These are phyloP conservation scores for Muscicapa striata DNA, from an alignment of 2,797 vertebrate species.

Conservation along the genomic window DNA sequence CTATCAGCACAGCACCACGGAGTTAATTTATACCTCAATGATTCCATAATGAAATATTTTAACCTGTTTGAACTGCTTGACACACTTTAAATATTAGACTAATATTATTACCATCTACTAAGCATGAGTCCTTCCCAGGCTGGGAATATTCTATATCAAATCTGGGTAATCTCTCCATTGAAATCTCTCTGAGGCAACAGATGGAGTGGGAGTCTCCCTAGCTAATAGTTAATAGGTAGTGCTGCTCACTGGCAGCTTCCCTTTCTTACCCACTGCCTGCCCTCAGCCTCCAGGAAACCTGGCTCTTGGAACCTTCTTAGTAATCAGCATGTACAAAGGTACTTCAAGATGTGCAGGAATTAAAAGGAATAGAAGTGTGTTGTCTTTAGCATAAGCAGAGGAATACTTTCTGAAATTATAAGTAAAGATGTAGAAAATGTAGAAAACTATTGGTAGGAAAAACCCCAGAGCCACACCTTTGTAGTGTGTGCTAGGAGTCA, in stretches of 20 bases:
- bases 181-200: neutral
- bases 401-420: neutral
- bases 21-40: neutral
- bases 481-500: neutral
- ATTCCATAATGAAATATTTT: neutral
- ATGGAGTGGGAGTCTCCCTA: neutral
- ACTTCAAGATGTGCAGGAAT: neutral
- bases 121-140: neutral
- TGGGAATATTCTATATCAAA: conserved; percentile 10
- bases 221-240: neutral
- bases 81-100: neutral
- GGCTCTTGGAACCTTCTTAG: neutral
- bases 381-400: neutral
- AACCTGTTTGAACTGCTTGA: neutral
- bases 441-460: neutral
- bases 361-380: neutral
- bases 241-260: neutral
- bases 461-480: neutral
- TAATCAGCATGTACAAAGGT: neutral
- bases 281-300: neutral
- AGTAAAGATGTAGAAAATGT: neutral
- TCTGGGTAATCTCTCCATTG: neutral
- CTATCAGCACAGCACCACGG: neutral
- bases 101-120: neutral
- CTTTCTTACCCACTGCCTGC: neutral